Evolutionary conservation across 2,113 vertebrate genomes (phyloP).

Genomic region (Scartelaos histophorus): DNA sequence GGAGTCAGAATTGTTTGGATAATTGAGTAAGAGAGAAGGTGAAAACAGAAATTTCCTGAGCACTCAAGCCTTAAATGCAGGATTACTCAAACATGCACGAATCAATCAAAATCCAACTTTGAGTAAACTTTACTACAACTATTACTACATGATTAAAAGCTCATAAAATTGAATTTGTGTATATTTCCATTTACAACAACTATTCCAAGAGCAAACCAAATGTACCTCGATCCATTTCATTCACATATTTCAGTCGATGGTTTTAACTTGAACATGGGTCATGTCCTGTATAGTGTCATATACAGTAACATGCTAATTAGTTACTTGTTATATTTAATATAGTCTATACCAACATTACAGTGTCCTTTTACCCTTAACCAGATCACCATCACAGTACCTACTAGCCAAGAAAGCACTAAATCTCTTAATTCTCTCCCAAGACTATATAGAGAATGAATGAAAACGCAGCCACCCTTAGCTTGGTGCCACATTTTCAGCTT

Average conservation of each 20-base stretch:
- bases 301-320: neutral
- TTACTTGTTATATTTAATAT: neutral
- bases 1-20: too few relatives aligned
- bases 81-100: too few relatives aligned
- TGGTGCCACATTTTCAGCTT: slow-evolving; percentile 49
- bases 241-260: neutral
- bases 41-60: too few relatives aligned
- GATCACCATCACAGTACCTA: slow-evolving; percentile 33
- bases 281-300: too few relatives aligned
- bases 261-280: neutral
- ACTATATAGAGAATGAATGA: slow-evolving; percentile 6
- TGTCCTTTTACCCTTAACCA: slow-evolving; percentile 26
- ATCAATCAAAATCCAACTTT: too few relatives aligned
- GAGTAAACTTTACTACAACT: too few relatives aligned
- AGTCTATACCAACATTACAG: neutral
- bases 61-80: too few relatives aligned
- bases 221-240: neutral
- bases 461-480: slow-evolving; percentile 34
- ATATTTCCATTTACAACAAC: too few relatives aligned
- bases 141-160: too few relatives aligned
- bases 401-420: slow-evolving; percentile 23
- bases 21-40: too few relatives aligned
- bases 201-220: too few relatives aligned
- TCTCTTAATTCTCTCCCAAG: slow-evolving; percentile 26
- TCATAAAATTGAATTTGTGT: too few relatives aligned